These are phyloP conservation scores for Synergus umbraculus DNA, from an alignment of 2,888 invertebrate species.

Conservation along the genomic window DNA sequence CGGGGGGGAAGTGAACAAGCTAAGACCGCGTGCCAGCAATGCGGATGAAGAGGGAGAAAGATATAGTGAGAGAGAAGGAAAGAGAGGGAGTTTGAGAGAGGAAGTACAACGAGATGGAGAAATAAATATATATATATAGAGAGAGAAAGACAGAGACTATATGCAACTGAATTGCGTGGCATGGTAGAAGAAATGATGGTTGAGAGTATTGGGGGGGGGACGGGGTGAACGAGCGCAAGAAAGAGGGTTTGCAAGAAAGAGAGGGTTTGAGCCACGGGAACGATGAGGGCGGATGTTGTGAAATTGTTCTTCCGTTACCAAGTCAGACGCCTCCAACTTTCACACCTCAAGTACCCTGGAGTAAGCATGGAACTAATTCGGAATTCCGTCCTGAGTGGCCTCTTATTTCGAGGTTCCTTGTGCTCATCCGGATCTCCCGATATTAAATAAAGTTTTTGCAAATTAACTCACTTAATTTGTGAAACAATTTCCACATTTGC, in stretches of 20 bases:
- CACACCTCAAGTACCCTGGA: slow-evolving; percentile 71
- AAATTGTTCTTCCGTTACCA: slow-evolving; percentile 72
- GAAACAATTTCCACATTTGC: slow-evolving; percentile 11
- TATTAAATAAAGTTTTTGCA: slow-evolving; percentile 57
- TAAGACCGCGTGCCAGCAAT: slow-evolving; percentile 55
- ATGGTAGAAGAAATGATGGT: slow-evolving; percentile 60
- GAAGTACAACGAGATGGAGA: slow-evolving; percentile 37
- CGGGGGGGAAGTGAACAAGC: slow-evolving; percentile 60
- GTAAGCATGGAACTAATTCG: slow-evolving; percentile 70
- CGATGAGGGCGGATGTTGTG: slow-evolving; percentile 67
- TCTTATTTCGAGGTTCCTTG: slow-evolving; percentile 67
- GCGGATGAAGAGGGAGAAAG: slow-evolving; percentile 38
- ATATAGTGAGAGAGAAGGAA: slow-evolving; percentile 50
- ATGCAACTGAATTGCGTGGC: slow-evolving; percentile 67
- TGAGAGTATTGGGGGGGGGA: slow-evolving; percentile 52
- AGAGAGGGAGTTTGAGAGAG: slow-evolving; percentile 45
- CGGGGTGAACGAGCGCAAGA: slow-evolving; percentile 47
- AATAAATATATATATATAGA: slow-evolving; percentile 44
- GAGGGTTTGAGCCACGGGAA: slow-evolving; percentile 47
- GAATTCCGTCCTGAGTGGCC: slow-evolving; percentile 68
- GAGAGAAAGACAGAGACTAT: slow-evolving; percentile 58
- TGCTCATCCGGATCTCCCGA: slow-evolving; percentile 64
- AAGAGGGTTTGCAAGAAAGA: slow-evolving; percentile 13
- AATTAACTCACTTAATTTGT: slow-evolving; percentile 20
- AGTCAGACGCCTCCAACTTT: slow-evolving; percentile 69